Evolutionary conservation across 2,888 invertebrate genomes (phyloP).

Genomic region (Phrixothrix hirtus): DNA sequence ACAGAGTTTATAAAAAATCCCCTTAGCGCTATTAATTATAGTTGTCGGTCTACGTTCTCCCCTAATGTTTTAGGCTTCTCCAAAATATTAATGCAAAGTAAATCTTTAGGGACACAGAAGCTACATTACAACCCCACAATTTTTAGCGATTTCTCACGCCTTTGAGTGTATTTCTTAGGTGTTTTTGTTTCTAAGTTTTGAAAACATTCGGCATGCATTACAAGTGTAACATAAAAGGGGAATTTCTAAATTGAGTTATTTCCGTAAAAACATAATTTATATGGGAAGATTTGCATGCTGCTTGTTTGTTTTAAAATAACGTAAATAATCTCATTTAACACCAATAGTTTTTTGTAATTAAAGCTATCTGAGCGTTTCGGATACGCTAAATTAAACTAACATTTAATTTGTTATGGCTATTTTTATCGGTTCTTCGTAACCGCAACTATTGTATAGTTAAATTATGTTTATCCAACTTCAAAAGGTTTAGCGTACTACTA

Average conservation of each 20-base stretch:
- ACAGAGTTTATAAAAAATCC: constrained; percentile 17
- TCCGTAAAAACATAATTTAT: constrained; percentile 10
- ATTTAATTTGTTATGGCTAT: no score
- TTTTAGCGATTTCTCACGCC: constrained; percentile 21
- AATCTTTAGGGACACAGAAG: constrained; percentile 4
- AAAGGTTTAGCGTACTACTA: no score
- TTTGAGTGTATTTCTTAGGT: constrained; percentile 18
- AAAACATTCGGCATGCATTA: constrained; percentile 30
- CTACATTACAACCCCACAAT: constrained; percentile 2
- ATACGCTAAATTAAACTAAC: no score
- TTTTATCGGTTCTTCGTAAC: no score
- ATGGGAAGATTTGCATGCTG: constrained; percentile 12
- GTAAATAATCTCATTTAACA: no score
- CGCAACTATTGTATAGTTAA: no score
- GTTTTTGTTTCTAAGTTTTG: constrained; percentile 27
- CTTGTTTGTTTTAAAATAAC: background rate
- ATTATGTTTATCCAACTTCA: no score
- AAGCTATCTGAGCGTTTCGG: no score
- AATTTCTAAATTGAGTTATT: constrained; percentile 12
- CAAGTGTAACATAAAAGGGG: constrained; percentile 30
- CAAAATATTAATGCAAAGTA: constrained; percentile 18
- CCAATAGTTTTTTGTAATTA: no score
- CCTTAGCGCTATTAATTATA: constrained; percentile 25
- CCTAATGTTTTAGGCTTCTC: constrained; percentile 9
- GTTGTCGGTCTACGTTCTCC: constrained; percentile 15